Base-by-base conservation (phyloP, 2,797 vertebrate species). In the Chaetodon trifasciatus region DNA sequence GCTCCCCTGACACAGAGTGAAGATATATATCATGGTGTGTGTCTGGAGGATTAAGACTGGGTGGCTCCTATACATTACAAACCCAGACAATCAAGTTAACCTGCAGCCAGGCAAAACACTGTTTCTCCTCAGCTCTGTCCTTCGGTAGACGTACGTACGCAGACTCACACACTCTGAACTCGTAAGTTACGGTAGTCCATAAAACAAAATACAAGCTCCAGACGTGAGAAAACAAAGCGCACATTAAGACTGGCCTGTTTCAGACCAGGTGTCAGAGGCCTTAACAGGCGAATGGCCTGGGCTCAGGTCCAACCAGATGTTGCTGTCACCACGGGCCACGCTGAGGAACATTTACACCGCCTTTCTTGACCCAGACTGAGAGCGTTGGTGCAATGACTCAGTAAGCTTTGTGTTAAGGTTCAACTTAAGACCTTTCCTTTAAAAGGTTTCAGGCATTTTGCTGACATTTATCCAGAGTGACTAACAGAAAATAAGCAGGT, bases 221-320 rank as follows among this genome's bases (percentile, higher is more conserved):
- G 76, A 89, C 85, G 78, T 6, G 58, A 76, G 78, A 83, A 90
- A 85, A 85, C 75, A 84, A 83, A 78, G 79, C 55, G n/a, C 66
- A 76, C 72, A 60, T 66, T 79, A 86, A 71, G 60, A 70, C 40
- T 3, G 65, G 66, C 37, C 64, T 76, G 82, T 83, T 88, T 84
- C 73, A 78, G 79, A 86, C 89, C 91, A 91, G 86, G 91, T 93
- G 92, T 92, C 85, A 78, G 74, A 55, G 82, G 86, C 74, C 79
- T 80, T 57, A 70, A 72, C 78, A 82, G 80, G 80, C 78, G 71
- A 89, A 70, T 60, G 67, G 76, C 70, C 81, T 21, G 35, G 87
- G 85, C 79, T 69, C 32, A 0, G 52, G 62, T 81, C 90, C 85
- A 89, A 89, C 85, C 93, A 94, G 92, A 93, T 93, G 93, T 93